These are phyloP conservation scores for Plebejus anna DNA, from an alignment of 2,888 invertebrate species.

Conservation along the genomic window DNA sequence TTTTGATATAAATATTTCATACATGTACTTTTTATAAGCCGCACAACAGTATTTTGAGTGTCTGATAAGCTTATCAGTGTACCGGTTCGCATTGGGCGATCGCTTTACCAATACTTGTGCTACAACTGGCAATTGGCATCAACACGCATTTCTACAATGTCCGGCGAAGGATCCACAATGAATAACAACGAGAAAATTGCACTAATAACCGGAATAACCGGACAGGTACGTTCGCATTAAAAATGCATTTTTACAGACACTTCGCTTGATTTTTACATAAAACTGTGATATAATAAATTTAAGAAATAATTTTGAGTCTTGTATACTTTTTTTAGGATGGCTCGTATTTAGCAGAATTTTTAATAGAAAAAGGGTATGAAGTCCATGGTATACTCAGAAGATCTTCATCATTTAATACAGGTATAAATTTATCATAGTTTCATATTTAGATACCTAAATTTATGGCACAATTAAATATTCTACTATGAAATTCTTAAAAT, in stretches of 20 bases:
- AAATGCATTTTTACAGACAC: conserved; percentile 23
- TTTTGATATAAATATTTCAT: neutral
- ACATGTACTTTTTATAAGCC: neutral
- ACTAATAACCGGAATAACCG: conserved; percentile 97
- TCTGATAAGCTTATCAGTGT: conserved; percentile 36
- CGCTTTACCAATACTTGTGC: conserved; percentile 36
- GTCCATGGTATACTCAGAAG: conserved; percentile 98
- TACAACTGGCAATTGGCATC: conserved; percentile 28
- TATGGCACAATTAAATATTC: neutral
- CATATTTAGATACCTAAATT: neutral
- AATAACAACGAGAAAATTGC: conserved; percentile 84
- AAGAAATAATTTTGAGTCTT: neutral
- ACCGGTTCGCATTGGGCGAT: conserved; percentile 42
- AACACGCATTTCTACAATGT: conserved; percentile 49
- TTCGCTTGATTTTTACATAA: conserved; percentile 17
- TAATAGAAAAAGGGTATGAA: conserved; percentile 94
- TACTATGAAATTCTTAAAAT: no score
- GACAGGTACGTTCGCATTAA: conserved; percentile 86
- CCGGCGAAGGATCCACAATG: conserved; percentile 54
- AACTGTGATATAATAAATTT: neutral
- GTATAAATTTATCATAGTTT: conserved; percentile 23
- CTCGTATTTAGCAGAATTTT: conserved; percentile 96
- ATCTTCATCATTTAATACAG: conserved; percentile 97
- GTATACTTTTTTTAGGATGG: conserved; percentile 86
- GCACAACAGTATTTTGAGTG: conserved; percentile 1